Base-by-base conservation (phyloP, 2,888 invertebrate species). In the Pyrrhia umbra region DNA sequence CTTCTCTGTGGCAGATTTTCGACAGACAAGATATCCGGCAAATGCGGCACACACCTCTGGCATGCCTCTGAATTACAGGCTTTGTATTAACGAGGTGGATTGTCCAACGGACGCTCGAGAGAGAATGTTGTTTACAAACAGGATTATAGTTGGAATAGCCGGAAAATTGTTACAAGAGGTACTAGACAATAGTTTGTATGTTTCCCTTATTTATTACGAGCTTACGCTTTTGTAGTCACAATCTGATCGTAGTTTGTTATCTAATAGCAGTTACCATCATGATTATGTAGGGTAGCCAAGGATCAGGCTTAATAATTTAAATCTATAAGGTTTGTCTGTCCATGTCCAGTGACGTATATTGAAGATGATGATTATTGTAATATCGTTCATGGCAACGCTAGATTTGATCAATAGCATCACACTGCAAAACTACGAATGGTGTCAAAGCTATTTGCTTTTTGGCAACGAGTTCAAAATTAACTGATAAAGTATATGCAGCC, bases 31-130 rank as follows among this genome's bases (percentile, higher is more conserved):
- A 70, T 64, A 50, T 72, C 66, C 13, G 34, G 45, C 42, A 54
- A 69, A 69, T 45, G 40, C 52, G 60, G 49, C 23, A 42, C 9
- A 8, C n/a, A n/a, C 13, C 45, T 16, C 25, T 50, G 37, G 40
- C 40, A 50, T 8, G 6, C 20, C 18, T 58, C 42, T 40, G 57
- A 45, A 67, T 58, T 45, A 58, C 20, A 59, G 55, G 58, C 55
- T 73, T 67, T 58, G 62, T 57, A 42, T 40, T 58, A 67, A 61
- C 37, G 49, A 72, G 30, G 21, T 13, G 34, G 21, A 67, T 58
- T 58, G 54, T 58, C 13, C 18, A 9, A 18, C 34, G 57, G 25
- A 37, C 20, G 39, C 13, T 18, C 3, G 18, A 21, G 18, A 52
- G n/a, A 34, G 39, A 58, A 40, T 25, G 25, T 54, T 61, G 45